Conservation (phyloP, 2,797 vertebrate genomes). For the Thunnus albacares region DNA sequence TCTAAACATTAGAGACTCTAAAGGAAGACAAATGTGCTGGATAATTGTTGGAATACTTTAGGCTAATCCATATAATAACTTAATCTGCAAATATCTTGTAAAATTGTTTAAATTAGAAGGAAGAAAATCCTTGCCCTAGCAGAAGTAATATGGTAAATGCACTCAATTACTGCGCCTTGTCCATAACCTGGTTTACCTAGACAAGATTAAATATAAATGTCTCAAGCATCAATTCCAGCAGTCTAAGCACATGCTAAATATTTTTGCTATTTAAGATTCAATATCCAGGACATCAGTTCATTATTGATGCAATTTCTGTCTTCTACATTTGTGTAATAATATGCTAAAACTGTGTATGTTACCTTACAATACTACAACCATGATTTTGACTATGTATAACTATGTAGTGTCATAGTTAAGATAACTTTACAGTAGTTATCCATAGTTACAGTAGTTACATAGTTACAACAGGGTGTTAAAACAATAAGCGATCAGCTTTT, state of each 20-base stretch:
- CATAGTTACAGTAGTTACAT: not conserved
- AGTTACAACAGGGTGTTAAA: not conserved
- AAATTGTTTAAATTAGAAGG: slow-evolving; percentile 9
- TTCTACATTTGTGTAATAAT: not conserved
- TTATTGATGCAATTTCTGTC: not conserved
- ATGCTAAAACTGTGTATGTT: not conserved
- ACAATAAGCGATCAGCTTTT: not conserved
- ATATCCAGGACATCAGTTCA: not conserved
- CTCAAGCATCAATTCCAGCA: not conserved
- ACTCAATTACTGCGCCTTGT: not conserved
- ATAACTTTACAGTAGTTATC: not conserved
- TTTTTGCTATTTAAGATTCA: not conserved
- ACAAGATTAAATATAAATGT: slow-evolving; percentile 2
- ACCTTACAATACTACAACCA: not conserved
- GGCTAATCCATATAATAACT: not conserved
- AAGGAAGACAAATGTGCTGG: not conserved
- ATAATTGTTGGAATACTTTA: slow-evolving; percentile 16
- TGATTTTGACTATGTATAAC: not conserved
- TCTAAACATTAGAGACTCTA: slow-evolving; percentile 2
- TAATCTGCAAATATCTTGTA: slow-evolving; percentile 1
- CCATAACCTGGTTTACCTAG: slow-evolving; percentile 1
- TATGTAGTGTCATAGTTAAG: not conserved
- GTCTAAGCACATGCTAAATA: not conserved
- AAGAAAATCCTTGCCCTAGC: not conserved
- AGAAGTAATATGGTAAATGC: not conserved